Conservation (phyloP, 2,888 invertebrate species). For the Drosophila phalerata region DNA sequence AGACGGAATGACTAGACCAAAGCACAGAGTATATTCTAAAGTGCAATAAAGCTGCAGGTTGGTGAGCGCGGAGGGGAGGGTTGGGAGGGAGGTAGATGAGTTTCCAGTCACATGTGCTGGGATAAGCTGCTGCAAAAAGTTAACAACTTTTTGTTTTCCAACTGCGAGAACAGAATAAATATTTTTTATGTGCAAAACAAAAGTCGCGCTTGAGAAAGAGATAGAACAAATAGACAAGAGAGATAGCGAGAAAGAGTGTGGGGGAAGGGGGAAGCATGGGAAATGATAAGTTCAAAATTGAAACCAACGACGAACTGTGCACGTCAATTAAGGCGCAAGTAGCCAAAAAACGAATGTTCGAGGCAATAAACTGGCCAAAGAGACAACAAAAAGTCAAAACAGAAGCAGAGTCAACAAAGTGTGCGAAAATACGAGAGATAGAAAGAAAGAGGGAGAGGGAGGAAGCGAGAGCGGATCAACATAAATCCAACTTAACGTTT, state of each 20-base stretch:
- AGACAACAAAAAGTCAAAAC: constrained; percentile 14
- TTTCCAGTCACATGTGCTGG: constrained; percentile 40
- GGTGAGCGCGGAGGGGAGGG: neutral
- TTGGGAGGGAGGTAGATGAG: constrained; percentile 5
- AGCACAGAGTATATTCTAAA: constrained; percentile 1
- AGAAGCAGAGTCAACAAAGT: constrained; percentile 4
- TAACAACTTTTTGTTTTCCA: constrained; percentile 62
- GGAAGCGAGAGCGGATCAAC: constrained; percentile 57
- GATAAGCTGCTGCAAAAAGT: constrained; percentile 42
- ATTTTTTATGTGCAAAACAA: constrained; percentile 40
- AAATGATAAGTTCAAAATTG: constrained; percentile 60
- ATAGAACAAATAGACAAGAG: neutral
- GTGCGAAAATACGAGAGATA: neutral
- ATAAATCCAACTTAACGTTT: constrained; percentile 78
- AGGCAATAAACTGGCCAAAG: constrained; percentile 52
- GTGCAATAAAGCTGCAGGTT: constrained; percentile 1
- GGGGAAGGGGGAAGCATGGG: neutral
- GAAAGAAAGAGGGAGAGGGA: neutral
- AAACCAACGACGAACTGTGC: constrained; percentile 51
- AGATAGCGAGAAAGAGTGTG: neutral
- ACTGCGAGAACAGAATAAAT: constrained; percentile 44
- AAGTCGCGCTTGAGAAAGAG: constrained; percentile 4
- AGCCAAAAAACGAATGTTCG: constrained; percentile 32
- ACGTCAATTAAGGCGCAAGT: constrained; percentile 66
- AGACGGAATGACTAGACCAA: constrained; percentile 25